phyloP scores from a whole-genome alignment of 2,888 invertebrate species.

The Dryadula phaetusa region DNA sequence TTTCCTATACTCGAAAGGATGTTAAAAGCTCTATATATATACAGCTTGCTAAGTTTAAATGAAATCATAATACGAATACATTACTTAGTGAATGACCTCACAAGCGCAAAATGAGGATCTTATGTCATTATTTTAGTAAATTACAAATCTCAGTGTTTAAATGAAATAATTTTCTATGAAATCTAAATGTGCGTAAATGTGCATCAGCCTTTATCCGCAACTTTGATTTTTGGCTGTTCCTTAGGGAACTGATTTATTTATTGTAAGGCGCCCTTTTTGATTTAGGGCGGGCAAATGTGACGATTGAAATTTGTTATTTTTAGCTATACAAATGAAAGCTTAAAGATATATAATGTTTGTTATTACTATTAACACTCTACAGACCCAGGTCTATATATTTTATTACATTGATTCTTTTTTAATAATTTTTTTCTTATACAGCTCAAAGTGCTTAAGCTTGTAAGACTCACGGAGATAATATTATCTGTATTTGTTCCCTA shows the following conservation, averaged over 20 bases:
- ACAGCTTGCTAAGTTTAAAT: not conserved
- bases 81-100: not conserved
- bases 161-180: not conserved
- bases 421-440: no score
- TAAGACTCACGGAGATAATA: no score
- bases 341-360: not conserved
- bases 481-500: no score
- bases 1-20: no score
- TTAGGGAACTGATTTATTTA: conserved; percentile 49
- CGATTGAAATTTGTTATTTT: conserved; percentile 28
- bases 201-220: conserved; percentile 44
- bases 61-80: not conserved
- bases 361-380: no score
- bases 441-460: no score
- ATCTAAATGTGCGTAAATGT: no score
- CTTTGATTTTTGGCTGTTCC: conserved; percentile 50
- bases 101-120: conserved; percentile 7
- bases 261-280: conserved; percentile 39
- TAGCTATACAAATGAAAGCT: not conserved
- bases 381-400: no score
- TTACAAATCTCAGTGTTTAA: not conserved
- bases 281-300: conserved; percentile 33
- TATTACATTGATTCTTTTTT: no score
- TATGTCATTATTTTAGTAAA: not conserved
- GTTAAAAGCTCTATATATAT: not conserved